These are phyloP conservation scores for Cricetomys ansorgei DNA, from an alignment of 2,113 vertebrate species.

Conservation along the genomic window DNA sequence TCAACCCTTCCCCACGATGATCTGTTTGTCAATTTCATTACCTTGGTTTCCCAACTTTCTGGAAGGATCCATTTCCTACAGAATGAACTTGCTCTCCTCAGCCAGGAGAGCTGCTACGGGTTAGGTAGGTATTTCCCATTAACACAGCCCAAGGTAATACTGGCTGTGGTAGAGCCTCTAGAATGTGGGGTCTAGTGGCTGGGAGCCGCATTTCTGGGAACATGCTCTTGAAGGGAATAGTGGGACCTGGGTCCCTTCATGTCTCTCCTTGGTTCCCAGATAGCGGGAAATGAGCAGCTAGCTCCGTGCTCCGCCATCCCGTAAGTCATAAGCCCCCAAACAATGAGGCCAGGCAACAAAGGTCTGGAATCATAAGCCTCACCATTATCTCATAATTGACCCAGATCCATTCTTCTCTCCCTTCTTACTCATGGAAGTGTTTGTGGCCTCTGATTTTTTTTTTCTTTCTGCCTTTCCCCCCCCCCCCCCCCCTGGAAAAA, in stretches of 20 bases:
- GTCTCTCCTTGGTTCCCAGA: neutral
- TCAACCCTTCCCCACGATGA: accelerated
- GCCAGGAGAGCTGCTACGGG: neutral
- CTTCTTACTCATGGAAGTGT: neutral
- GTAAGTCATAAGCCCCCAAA: neutral
- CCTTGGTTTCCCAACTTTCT: neutral
- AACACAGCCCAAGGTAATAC: neutral
- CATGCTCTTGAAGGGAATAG: neutral
- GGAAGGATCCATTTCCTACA: neutral
- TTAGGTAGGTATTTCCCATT: neutral
- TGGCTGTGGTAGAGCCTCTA: neutral
- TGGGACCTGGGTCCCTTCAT: neutral
- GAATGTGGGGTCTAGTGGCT: neutral
- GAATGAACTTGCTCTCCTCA: neutral
- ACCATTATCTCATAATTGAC: neutral
- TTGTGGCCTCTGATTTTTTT: neutral
- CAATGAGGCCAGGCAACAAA: neutral
- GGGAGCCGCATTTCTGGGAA: neutral
- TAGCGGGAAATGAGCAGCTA: neutral
- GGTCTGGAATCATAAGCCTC: neutral
- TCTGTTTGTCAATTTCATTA: neutral
- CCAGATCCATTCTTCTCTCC: neutral
- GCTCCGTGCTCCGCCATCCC: accelerated
- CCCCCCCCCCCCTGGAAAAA: neutral
- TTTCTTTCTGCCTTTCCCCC: neutral